Percentiles rank a stretch among this genome's conserved stretches.
Evolutionary conservation across 2,113 vertebrate species (phyloP).

Genomic region (Lepisosteus osseus): DNA sequence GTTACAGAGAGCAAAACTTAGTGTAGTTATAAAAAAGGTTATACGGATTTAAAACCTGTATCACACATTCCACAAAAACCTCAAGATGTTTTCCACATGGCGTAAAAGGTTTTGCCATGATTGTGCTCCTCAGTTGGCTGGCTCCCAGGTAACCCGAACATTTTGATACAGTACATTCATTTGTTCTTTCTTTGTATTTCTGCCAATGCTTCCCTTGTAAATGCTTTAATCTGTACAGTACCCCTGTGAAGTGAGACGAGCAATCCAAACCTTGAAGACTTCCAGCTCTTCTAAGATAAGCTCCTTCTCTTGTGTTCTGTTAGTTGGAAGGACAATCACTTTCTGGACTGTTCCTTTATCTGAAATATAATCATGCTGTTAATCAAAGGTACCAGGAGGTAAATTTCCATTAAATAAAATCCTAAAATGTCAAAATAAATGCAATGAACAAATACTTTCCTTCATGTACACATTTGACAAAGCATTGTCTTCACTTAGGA

Average conservation of each 20-base stretch:
- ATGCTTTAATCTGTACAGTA: not conserved
- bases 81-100: conserved; percentile 15
- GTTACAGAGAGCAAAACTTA: too few relatives aligned
- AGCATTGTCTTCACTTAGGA: too few relatives aligned
- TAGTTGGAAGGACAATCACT: conserved; percentile 86
- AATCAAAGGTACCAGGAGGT: too few relatives aligned
- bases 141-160: too few relatives aligned
- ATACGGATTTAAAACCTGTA: too few relatives aligned
- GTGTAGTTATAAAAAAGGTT: too few relatives aligned
- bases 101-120: not conserved
- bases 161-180: too few relatives aligned
- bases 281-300: conserved; percentile 96
- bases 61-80: not conserved
- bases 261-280: conserved; percentile 87
- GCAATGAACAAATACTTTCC: too few relatives aligned
- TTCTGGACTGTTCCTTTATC: conserved; percentile 94
- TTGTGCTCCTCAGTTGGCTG: too few relatives aligned
- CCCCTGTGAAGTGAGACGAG: not conserved
- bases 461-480: too few relatives aligned
- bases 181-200: not conserved
- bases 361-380: conserved; percentile 39
- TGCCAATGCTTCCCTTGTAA: not conserved
- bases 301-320: conserved; percentile 81
- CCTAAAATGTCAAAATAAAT: too few relatives aligned
- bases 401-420: too few relatives aligned